Percentiles rank a stretch among this genome's conserved stretches.
Conservation (phyloP, 1,140 invertebrate species). For the Amyelois transitella region DNA sequence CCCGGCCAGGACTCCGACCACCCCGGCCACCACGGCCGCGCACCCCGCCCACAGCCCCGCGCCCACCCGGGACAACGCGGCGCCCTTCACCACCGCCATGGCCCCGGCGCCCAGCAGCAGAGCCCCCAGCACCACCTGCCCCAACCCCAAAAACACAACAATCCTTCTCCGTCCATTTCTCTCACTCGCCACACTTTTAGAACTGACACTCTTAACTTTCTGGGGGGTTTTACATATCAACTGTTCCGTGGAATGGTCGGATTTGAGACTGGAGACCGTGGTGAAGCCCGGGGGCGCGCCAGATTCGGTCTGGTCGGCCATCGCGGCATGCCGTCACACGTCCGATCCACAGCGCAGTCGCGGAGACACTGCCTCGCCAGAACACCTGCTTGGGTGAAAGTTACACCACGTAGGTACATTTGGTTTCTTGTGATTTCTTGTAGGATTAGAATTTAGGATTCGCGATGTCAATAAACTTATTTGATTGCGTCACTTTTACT, state of each 20-base stretch:
- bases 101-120: conserved; percentile 76
- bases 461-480: not conserved
- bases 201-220: conserved; percentile 55
- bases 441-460: conserved; percentile 1
- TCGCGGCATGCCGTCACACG: conserved; percentile 29
- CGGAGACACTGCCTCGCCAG: conserved; percentile 4
- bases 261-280: conserved; percentile 66
- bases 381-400: conserved; percentile 8
- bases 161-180: conserved; percentile 33
- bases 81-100: conserved; percentile 74
- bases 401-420: conserved; percentile 2
- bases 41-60: conserved; percentile 78
- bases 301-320: conserved; percentile 44
- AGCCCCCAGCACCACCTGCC: conserved; percentile 75
- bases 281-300: conserved; percentile 23
- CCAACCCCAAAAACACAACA: conserved; percentile 72
- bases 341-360: conserved; percentile 9
- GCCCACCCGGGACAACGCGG: conserved; percentile 75
- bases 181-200: conserved; percentile 54
- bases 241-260: conserved; percentile 73
- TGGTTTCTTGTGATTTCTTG: not conserved
- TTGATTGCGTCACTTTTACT: not conserved
- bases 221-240: conserved; percentile 75
- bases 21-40: conserved; percentile 74
- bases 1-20: conserved; percentile 75